A percentile compares a stretch with the other conserved stretches of the same genome.
Evolutionary conservation across 2,888 invertebrate species (phyloP).

Genomic region (Acleris cristana): DNA sequence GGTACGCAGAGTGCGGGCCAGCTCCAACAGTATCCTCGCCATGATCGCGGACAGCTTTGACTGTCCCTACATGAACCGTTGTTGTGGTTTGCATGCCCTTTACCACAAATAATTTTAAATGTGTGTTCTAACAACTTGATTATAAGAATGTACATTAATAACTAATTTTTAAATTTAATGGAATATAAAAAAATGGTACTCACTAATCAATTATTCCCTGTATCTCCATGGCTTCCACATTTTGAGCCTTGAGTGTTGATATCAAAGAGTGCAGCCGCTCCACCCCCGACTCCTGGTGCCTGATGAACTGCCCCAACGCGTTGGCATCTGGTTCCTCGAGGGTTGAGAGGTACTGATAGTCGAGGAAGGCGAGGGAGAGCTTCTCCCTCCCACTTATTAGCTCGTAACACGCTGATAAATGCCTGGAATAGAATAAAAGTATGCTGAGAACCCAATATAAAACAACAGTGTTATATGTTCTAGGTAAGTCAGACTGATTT

Average conservation of each 20-base stretch:
- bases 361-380: constrained; percentile 38
- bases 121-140: too few species aligned
- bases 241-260: constrained; percentile 62
- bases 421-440: constrained; percentile 53
- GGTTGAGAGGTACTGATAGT: constrained; percentile 14
- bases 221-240: constrained; percentile 48
- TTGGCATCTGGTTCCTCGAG: constrained; percentile 37
- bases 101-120: too few species aligned
- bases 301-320: constrained; percentile 43
- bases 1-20: too few species aligned
- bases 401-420: constrained; percentile 63
- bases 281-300: constrained; percentile 53
- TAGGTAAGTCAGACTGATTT: too few species aligned
- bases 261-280: constrained; percentile 57
- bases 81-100: too few species aligned
- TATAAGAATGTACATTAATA: too few species aligned
- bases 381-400: constrained; percentile 64
- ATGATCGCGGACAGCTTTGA: too few species aligned
- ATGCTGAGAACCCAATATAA: too few species aligned
- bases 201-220: constrained; percentile 55
- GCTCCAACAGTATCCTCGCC: too few species aligned
- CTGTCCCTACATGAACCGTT: too few species aligned
- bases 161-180: too few species aligned
- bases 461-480: too few species aligned
- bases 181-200: constrained; percentile 49